Conservation (phyloP, 2,113 vertebrate species). For the Lathamus discolor region DNA sequence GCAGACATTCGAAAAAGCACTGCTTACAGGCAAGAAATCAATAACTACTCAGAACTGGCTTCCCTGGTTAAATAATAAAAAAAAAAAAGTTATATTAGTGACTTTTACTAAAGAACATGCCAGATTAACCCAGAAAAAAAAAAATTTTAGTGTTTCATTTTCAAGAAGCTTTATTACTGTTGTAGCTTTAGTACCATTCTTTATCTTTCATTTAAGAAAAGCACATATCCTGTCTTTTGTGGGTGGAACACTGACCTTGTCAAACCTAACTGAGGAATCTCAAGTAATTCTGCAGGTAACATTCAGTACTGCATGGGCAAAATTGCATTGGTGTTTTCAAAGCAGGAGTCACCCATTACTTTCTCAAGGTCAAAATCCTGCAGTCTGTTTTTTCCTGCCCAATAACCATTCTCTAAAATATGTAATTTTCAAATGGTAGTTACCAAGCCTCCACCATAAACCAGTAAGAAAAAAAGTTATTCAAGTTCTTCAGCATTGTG, state of each 20-base stretch:
- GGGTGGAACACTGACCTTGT: not conserved
- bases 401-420: not conserved
- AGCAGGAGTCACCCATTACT: not conserved
- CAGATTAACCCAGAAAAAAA: not conserved
- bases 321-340: not conserved
- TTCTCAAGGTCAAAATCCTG: not conserved
- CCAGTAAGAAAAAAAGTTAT: not conserved
- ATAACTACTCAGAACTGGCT: not conserved
- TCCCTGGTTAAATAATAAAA: not conserved
- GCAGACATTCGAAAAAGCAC: not conserved
- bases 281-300: not conserved
- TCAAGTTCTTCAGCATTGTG: not conserved
- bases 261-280: not conserved
- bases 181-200: not conserved
- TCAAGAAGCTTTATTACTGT: not conserved
- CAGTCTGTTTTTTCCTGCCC: not conserved
- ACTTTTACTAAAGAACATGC: not conserved
- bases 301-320: not conserved
- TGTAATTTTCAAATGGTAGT: not conserved
- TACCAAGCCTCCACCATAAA: not conserved
- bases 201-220: not conserved
- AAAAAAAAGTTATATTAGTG: not conserved
- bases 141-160: not conserved
- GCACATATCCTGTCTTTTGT: not conserved
- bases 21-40: not conserved